phyloP scores from a whole-genome alignment of 2,888 invertebrate species.

The Chironomus riparius region DNA sequence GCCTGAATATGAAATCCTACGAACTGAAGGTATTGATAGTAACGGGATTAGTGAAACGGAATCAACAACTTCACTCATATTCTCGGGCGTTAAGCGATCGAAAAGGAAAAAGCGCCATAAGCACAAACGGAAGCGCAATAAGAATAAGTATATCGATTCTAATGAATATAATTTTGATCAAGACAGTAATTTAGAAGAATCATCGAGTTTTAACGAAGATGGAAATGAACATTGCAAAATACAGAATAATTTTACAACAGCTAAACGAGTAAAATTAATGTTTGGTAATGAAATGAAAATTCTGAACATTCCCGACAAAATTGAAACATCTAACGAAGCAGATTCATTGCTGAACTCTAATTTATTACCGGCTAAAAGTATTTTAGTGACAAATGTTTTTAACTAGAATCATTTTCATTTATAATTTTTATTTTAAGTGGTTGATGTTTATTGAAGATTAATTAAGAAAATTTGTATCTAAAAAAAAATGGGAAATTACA shows the following conservation, averaged over 20 bases:
- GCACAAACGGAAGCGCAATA: conserved; percentile 30
- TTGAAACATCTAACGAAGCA: neutral
- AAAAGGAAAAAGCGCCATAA: conserved; percentile 46
- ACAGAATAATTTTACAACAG: neutral
- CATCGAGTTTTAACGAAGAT: conserved; percentile 38
- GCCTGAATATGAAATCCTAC: conserved; percentile 75
- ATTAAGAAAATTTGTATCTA: neutral
- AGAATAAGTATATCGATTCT: conserved; percentile 1
- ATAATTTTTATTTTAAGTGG: neutral
- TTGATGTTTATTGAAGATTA: neutral
- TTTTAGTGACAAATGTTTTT: neutral
- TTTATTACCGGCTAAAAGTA: neutral
- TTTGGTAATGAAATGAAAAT: conserved; percentile 40
- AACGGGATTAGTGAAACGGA: conserved; percentile 1
- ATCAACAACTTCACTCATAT: neutral
- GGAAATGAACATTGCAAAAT: too few relatives aligned
- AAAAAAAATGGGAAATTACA: too few relatives aligned
- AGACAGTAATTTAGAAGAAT: neutral
- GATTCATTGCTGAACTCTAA: neutral
- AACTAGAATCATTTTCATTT: too few relatives aligned
- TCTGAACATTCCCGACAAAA: conserved; percentile 11
- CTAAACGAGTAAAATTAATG: conserved; percentile 47
- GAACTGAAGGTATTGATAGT: conserved; percentile 64
- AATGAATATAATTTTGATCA: conserved; percentile 28
- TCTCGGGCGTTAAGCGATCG: conserved; percentile 26